Evolutionary conservation across 2,113 vertebrate species (phyloP).

Genomic region (Genyomyrus donnyi): DNA sequence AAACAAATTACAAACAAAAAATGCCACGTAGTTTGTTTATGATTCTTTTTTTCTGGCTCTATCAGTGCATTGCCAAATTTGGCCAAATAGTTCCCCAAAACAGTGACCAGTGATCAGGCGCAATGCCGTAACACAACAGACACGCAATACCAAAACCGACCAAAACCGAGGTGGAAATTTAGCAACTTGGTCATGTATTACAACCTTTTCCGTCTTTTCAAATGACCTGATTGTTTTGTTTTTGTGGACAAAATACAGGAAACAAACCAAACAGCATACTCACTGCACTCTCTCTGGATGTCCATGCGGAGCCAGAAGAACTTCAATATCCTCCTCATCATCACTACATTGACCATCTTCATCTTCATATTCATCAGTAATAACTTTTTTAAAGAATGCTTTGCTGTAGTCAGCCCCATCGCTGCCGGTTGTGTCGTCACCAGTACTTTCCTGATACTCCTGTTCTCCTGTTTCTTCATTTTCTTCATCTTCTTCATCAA

Average conservation of each 20-base stretch:
- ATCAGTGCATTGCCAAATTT: not conserved
- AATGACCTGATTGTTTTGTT: not conserved
- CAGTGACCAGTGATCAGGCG: not conserved
- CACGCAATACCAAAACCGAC: not conserved
- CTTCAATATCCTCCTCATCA: constrained; percentile 49
- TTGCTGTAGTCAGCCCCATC: not conserved
- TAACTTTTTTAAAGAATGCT: not conserved
- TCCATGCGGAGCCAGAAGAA: constrained; percentile 50
- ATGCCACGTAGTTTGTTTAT: not conserved
- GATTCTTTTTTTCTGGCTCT: not conserved
- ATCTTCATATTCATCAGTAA: not conserved
- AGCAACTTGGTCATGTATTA: not conserved
- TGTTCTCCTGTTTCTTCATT: not conserved
- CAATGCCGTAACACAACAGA: not conserved
- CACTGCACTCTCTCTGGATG: constrained; percentile 35
- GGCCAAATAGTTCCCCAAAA: not conserved
- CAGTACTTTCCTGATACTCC: not conserved
- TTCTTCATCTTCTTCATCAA: constrained; percentile 15
- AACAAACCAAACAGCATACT: constrained; percentile 18
- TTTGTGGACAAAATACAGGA: not conserved
- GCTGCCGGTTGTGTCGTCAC: not conserved
- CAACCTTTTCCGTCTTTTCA: not conserved
- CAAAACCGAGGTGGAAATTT: not conserved
- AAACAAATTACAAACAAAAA: not conserved
- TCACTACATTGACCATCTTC: not conserved